Percentiles rank a stretch among this genome's conserved stretches.
These are phyloP conservation scores for Lathronympha strigana DNA, from an alignment of 2,888 invertebrate species.

Conservation along the genomic window DNA sequence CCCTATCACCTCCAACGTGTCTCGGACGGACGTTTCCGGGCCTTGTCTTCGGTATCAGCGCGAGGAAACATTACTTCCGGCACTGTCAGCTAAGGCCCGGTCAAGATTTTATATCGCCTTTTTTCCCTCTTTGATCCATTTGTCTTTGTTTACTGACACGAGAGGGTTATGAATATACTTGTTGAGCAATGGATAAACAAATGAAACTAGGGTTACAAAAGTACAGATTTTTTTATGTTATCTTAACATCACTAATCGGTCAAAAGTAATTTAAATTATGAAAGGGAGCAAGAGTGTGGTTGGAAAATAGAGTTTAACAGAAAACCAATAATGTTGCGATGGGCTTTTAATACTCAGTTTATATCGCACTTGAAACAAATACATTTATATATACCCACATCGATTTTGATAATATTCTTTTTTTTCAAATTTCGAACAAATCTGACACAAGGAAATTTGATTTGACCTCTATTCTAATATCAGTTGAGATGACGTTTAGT, in stretches of 20 bases:
- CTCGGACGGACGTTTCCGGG: constrained; percentile 65
- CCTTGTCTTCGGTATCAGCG: constrained; percentile 75
- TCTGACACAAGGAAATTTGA: too few species aligned
- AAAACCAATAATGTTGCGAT: too few species aligned
- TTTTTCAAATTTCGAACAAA: too few species aligned
- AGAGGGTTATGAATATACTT: constrained; percentile 32
- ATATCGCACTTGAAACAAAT: too few species aligned
- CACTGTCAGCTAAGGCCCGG: constrained; percentile 60
- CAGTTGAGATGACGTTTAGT: too few species aligned
- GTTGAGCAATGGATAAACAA: constrained; percentile 18
- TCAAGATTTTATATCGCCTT: constrained; percentile 58
- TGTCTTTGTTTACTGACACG: constrained; percentile 38
- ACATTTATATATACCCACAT: too few species aligned
- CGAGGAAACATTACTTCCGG: constrained; percentile 78
- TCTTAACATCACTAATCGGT: background rate
- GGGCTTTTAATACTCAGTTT: too few species aligned
- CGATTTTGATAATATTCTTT: too few species aligned
- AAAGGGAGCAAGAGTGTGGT: too few species aligned
- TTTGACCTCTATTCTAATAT: too few species aligned
- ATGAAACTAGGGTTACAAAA: background rate
- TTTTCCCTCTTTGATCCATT: constrained; percentile 44
- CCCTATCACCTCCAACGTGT: constrained; percentile 67
- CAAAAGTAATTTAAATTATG: background rate
- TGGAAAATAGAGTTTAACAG: too few species aligned
- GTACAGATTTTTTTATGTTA: background rate